Percentiles rank a stretch among this genome's conserved stretches.
Conservation (phyloP, 2,113 vertebrate genomes). For the Cololabis saira region DNA sequence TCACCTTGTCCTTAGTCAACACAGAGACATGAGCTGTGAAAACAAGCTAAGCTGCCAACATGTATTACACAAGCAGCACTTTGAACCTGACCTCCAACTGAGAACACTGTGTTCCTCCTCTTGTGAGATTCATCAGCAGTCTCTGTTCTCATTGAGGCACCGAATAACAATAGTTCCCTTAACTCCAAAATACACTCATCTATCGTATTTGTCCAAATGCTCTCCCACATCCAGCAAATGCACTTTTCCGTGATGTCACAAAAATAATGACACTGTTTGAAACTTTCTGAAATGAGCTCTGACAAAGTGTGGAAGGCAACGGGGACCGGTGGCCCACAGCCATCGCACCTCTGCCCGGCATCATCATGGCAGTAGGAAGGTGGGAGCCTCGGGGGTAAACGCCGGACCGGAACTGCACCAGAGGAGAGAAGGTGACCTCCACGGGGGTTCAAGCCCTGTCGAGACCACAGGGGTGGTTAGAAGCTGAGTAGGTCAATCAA, state of each 20-base stretch:
- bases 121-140: slow-evolving; percentile 20
- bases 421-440: slow-evolving; percentile 58
- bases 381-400: slow-evolving; percentile 16
- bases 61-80: slow-evolving; percentile 30
- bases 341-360: slow-evolving; percentile 62
- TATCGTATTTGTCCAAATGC: slow-evolving; percentile 5
- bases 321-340: slow-evolving; percentile 52
- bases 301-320: slow-evolving; percentile 58
- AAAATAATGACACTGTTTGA: slow-evolving; percentile 58
- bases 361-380: slow-evolving; percentile 27
- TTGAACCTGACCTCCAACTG: slow-evolving; percentile 40
- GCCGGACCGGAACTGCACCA: slow-evolving; percentile 4
- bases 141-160: not conserved
- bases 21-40: not conserved
- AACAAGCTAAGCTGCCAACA: slow-evolving; percentile 22
- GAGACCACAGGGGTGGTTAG: slow-evolving; percentile 31
- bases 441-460: slow-evolving; percentile 37
- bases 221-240: slow-evolving; percentile 3
- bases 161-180: slow-evolving; percentile 25
- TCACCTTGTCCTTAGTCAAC: slow-evolving; percentile 32
- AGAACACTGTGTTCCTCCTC: slow-evolving; percentile 37
- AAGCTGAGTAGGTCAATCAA: slow-evolving; percentile 58
- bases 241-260: slow-evolving; percentile 39
- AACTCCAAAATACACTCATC: slow-evolving; percentile 12
- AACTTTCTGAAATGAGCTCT: slow-evolving; percentile 40